Evolutionary conservation across 1,140 invertebrate species (phyloP).

Genomic region (Cotesia vestalis): DNA sequence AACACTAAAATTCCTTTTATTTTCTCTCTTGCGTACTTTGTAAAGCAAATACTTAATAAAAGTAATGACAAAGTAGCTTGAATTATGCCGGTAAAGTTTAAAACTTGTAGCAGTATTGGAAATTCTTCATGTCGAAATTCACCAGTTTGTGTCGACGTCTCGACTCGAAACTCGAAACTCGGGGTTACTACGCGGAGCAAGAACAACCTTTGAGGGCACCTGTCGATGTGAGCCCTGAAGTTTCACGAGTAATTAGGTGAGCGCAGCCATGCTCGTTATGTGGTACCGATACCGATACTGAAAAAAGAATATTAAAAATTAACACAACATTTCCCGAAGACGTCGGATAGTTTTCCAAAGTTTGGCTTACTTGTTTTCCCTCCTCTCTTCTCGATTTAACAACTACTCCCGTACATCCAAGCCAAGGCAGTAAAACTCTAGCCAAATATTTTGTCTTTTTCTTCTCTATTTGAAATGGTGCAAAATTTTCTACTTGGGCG

Average conservation of each 20-base stretch:
- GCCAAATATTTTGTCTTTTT: too few species aligned
- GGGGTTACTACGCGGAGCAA: too few species aligned
- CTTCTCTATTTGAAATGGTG: background rate
- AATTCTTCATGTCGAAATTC: conserved; percentile 4
- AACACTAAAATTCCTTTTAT: too few species aligned
- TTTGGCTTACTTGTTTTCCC: conserved; percentile 16
- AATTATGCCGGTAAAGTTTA: too few species aligned
- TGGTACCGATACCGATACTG: background rate
- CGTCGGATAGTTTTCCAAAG: conserved; percentile 16
- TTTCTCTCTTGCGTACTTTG: too few species aligned
- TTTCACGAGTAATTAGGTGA: conserved; percentile 50
- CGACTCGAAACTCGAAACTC: too few species aligned
- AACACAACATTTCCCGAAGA: too few species aligned
- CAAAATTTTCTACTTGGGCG: background rate
- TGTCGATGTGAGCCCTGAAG: conserved; percentile 44
- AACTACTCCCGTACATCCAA: background rate
- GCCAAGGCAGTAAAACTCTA: too few species aligned
- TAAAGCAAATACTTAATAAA: too few species aligned
- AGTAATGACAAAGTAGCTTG: too few species aligned
- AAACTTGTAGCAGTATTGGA: background rate
- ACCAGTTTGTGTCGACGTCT: conserved; percentile 33
- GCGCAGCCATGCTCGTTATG: background rate
- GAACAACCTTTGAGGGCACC: conserved; percentile 48
- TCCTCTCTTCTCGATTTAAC: background rate
- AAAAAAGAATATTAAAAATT: background rate